Evolutionary conservation across 2,888 invertebrate species (phyloP).

Genomic region (Steinernema carpocapsae): DNA sequence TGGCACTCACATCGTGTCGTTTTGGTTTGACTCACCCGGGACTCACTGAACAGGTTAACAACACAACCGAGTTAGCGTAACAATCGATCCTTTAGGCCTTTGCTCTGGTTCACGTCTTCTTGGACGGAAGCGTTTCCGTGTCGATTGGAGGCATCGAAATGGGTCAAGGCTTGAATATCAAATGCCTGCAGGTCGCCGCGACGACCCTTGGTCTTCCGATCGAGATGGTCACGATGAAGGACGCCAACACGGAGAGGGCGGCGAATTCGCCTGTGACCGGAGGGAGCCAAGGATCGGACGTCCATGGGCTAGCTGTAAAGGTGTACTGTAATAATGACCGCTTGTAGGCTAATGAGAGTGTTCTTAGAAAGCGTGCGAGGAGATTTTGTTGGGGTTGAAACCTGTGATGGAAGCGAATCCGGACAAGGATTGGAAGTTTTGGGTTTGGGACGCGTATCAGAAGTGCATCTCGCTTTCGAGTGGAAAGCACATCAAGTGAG

Average conservation of each 20-base stretch:
- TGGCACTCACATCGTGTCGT: slow-evolving; percentile 82
- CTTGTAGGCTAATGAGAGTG: slow-evolving; percentile 69
- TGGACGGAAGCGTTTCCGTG: slow-evolving; percentile 82
- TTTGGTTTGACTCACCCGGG: slow-evolving; percentile 78
- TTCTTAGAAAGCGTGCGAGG: slow-evolving; percentile 76
- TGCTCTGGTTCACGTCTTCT: slow-evolving; percentile 83
- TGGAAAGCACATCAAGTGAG: slow-evolving; percentile 26
- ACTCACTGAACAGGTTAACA: slow-evolving; percentile 72
- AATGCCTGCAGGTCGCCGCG: slow-evolving; percentile 77
- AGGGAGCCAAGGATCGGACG: slow-evolving; percentile 84
- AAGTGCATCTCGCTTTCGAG: slow-evolving; percentile 28
- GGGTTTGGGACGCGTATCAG: slow-evolving; percentile 28
- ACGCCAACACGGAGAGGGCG: slow-evolving; percentile 54
- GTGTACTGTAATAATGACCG: slow-evolving; percentile 30
- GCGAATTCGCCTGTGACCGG: slow-evolving; percentile 88
- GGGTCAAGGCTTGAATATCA: slow-evolving; percentile 93
- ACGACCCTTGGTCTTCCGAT: slow-evolving; percentile 41
- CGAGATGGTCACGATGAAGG: slow-evolving; percentile 49
- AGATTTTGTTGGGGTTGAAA: slow-evolving; percentile 77
- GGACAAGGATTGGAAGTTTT: slow-evolving; percentile 23
- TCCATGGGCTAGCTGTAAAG: slow-evolving; percentile 85
- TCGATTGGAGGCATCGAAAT: slow-evolving; percentile 87
- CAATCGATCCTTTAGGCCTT: slow-evolving; percentile 74
- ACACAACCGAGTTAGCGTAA: no score
- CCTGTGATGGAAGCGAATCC: slow-evolving; percentile 72